Evolutionary conservation across 1,140 invertebrate species (phyloP).

Genomic region (Heliconius melpomene): DNA sequence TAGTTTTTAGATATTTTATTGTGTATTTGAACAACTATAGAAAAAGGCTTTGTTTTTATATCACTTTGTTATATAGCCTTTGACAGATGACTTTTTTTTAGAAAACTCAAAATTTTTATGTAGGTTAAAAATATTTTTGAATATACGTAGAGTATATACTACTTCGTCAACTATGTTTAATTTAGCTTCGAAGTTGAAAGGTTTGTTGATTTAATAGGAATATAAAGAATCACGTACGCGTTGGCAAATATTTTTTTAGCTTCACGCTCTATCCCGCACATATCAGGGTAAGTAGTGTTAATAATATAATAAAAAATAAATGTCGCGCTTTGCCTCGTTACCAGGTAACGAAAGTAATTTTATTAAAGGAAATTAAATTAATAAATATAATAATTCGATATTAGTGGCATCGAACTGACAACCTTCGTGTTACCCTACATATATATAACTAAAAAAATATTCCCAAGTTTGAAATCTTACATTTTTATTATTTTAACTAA

Average conservation of each 20-base stretch:
- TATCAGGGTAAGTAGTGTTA: too few relatives aligned
- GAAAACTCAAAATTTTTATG: not conserved
- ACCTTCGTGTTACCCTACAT: too few relatives aligned
- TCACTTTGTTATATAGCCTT: not conserved
- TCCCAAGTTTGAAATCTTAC: too few relatives aligned
- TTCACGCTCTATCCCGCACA: not conserved
- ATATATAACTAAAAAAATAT: too few relatives aligned
- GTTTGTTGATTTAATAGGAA: not conserved
- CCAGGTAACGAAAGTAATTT: too few relatives aligned
- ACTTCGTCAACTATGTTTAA: not conserved
- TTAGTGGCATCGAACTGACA: too few relatives aligned
- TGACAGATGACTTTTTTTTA: not conserved
- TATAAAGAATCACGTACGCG: not conserved
- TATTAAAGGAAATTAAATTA: too few relatives aligned
- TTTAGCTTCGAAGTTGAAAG: not conserved
- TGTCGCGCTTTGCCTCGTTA: too few relatives aligned
- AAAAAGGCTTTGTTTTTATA: not conserved
- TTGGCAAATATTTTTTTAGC: too few relatives aligned
- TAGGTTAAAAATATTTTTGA: not conserved
- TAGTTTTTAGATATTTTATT: not conserved
- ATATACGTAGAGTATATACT: not conserved
- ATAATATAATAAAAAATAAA: too few relatives aligned
- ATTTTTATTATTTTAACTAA: not conserved
- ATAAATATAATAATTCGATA: too few relatives aligned
- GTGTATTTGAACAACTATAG: not conserved